A percentile compares a stretch with the other conserved stretches of the same genome.
Conservation (phyloP, 2,888 invertebrate genomes). For the Andrena minutula region DNA sequence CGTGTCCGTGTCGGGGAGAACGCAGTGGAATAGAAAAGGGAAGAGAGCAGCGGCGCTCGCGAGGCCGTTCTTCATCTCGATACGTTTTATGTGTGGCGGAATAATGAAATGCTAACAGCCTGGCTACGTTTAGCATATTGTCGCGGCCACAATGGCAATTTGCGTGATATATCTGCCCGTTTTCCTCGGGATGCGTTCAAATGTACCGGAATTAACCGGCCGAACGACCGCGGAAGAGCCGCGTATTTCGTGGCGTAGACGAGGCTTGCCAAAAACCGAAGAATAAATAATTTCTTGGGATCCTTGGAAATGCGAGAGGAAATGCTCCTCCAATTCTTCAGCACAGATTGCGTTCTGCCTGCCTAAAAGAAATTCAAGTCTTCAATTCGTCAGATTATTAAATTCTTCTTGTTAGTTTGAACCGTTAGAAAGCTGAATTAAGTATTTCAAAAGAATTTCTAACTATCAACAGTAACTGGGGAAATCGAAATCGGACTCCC, state of each 20-base stretch:
- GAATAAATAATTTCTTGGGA: constrained; percentile 22
- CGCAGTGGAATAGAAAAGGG: constrained; percentile 34
- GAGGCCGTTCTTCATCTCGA: constrained; percentile 31
- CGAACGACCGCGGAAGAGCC: constrained; percentile 28
- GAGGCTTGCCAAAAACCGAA: constrained; percentile 38
- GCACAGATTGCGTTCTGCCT: neutral
- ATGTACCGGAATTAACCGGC: constrained; percentile 84
- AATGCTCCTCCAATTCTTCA: neutral
- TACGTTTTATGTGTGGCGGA: constrained; percentile 59
- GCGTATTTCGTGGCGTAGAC: constrained; percentile 26
- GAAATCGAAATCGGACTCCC: neutral
- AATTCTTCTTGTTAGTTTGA: no score
- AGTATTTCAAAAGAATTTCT: no score
- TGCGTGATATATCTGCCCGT: constrained; percentile 82
- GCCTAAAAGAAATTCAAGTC: neutral
- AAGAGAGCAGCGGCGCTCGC: constrained; percentile 29
- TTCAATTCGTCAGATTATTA: no score
- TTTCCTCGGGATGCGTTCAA: constrained; percentile 78
- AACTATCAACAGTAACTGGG: no score
- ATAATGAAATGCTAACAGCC: constrained; percentile 82
- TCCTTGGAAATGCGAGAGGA: neutral
- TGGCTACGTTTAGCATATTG: constrained; percentile 80
- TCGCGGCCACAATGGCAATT: constrained; percentile 84
- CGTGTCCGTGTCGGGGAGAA: constrained; percentile 32
- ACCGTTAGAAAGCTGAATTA: no score